Conservation (phyloP, 2,113 vertebrate species). For the Zapus hudsonius region DNA sequence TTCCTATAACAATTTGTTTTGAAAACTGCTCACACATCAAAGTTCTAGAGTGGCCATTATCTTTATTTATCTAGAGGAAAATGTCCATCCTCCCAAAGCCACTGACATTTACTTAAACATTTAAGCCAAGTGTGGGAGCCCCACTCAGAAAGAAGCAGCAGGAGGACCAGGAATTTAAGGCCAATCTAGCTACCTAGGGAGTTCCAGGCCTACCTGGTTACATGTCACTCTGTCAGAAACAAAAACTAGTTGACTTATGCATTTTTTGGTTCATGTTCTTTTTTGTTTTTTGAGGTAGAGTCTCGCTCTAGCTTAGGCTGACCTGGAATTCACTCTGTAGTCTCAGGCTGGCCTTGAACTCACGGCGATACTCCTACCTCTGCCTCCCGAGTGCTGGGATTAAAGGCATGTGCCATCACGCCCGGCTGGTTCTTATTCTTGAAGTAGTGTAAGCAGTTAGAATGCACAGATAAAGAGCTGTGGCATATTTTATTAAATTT, state of each 20-base stretch:
- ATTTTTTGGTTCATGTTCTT: too few species aligned
- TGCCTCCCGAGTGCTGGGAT: too few species aligned
- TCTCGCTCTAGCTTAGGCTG: too few species aligned
- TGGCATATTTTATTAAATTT: constrained; percentile 55
- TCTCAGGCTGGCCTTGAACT: too few species aligned
- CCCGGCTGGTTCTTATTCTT: not conserved
- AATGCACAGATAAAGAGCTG: not conserved
- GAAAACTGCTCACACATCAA: not conserved
- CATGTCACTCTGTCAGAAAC: too few species aligned
- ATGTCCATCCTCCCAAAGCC: not conserved
- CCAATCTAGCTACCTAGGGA: not conserved
- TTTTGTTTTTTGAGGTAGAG: too few species aligned
- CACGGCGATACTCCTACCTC: too few species aligned
- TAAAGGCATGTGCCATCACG: too few species aligned
- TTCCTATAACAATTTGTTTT: not conserved
- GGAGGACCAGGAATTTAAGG: not conserved
- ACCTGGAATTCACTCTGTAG: too few species aligned
- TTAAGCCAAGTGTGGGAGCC: not conserved
- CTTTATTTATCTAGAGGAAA: constrained; percentile 52
- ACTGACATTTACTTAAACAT: constrained; percentile 39
- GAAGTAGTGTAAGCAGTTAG: constrained; percentile 25
- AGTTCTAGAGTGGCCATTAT: constrained; percentile 40
- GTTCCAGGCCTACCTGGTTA: too few species aligned
- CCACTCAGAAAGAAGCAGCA: not conserved
- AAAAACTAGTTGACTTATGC: constrained; percentile 18